These are phyloP conservation scores for Hirtodrosophila histrioides DNA, from an alignment of 2,888 invertebrate species.

Conservation along the genomic window DNA sequence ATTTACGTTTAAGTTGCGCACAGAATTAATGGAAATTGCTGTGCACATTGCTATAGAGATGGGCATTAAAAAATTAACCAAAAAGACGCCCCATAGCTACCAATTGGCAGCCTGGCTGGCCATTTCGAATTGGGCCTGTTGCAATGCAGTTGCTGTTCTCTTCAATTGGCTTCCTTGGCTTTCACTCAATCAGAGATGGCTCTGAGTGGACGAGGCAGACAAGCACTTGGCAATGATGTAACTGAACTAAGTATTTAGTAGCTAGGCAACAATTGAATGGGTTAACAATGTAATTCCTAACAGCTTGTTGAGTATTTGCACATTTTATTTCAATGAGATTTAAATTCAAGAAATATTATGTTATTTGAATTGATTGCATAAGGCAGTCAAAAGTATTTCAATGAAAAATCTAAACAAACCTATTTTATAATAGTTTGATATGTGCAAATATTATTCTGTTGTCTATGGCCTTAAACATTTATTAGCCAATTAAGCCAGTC, in stretches of 20 bases:
- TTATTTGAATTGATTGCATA: not conserved
- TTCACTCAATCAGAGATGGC: slow-evolving; percentile 16
- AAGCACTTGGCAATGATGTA: not conserved
- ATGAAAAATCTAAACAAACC: too few relatives aligned
- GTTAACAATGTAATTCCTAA: not conserved
- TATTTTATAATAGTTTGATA: too few relatives aligned
- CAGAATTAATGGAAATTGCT: slow-evolving; percentile 72
- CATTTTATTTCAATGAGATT: too few relatives aligned
- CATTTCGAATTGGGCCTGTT: not conserved
- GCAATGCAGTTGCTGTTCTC: slow-evolving; percentile 8
- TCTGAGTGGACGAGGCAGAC: not conserved
- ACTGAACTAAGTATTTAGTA: slow-evolving; percentile 9
- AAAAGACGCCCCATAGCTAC: not conserved
- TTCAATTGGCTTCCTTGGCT: slow-evolving; percentile 1
- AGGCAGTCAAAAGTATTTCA: too few relatives aligned
- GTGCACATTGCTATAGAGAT: not conserved
- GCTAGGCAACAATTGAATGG: slow-evolving; percentile 22
- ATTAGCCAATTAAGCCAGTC: too few relatives aligned
- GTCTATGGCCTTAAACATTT: too few relatives aligned
- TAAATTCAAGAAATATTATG: too few relatives aligned
- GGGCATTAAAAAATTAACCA: slow-evolving; percentile 43
- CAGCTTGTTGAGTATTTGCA: too few relatives aligned
- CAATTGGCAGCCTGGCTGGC: slow-evolving; percentile 1
- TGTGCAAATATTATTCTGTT: too few relatives aligned
- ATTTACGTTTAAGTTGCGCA: slow-evolving; percentile 67